phyloP scores from a whole-genome alignment of 2,113 vertebrate genomes.

The Pica pica region DNA sequence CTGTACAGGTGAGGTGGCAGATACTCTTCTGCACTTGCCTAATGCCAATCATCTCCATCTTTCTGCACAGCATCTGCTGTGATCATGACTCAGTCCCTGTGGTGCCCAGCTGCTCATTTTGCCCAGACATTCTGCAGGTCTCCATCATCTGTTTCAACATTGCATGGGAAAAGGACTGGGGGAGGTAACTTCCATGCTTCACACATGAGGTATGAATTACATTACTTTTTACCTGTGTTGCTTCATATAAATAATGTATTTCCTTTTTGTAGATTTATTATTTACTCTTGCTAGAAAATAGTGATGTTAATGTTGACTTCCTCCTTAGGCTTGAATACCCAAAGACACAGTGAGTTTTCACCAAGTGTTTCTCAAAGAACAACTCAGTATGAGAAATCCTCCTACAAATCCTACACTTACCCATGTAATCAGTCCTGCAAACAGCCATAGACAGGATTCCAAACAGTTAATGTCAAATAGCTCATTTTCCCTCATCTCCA shows the following conservation, averaged over 20 bases:
- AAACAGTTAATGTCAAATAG: not conserved
- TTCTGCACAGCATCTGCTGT: not conserved
- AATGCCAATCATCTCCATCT: not conserved
- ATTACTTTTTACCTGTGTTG: not conserved
- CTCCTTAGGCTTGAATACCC: not conserved
- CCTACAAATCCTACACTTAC: not conserved
- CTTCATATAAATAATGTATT: not conserved
- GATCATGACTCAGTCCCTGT: accelerated
- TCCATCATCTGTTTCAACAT: accelerated
- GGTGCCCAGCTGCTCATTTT: not conserved
- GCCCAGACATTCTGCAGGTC: not conserved
- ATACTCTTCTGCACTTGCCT: not conserved
- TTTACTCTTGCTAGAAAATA: not conserved
- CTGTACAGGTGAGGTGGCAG: not conserved
- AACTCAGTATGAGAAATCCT: not conserved
- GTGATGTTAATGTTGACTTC: not conserved
- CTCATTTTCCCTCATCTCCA: not conserved
- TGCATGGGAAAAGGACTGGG: not conserved
- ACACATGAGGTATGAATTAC: accelerated
- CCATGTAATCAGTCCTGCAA: not conserved
- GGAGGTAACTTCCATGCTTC: not conserved
- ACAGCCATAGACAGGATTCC: not conserved
- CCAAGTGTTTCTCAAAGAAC: not conserved
- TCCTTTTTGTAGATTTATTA: not conserved
- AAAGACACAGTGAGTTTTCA: not conserved